Evolutionary conservation across 2,113 vertebrate species (phyloP), one percentile per base, ranked within the genome.

Genomic region (Camelus bactrianus): DNA sequence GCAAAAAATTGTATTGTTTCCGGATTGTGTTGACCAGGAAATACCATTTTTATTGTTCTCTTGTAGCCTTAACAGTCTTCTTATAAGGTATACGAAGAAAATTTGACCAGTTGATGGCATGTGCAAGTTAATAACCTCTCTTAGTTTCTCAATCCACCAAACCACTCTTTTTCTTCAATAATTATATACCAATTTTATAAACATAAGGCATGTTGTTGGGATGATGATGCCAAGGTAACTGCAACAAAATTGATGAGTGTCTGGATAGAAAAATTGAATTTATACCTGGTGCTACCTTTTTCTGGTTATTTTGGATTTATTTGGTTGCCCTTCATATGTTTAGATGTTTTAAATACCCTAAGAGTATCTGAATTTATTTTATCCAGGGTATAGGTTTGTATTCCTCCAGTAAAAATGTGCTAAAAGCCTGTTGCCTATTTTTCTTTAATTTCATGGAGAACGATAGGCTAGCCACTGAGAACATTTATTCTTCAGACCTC

Each of bases 331-430:
- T 62, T 69, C 62, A 46, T 80, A 76, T 87, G 76, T 62, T 79
- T 89, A 83, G 16, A 2, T 96, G 56, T 91, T 94, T 70, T 72
- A 89, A 94, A 64, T 94, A 24, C 35, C 17, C n/a, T 62, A 65
- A 76, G 19, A 81, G 6, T 81, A 4, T 81, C 60, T 85, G 19
- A 80, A 38, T 69, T 92, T 94, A 89, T 84, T 91, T 94, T 67
- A 84, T 87, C 26, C 10, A 94, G 52, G 69, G 24, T 92, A 65
- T 20, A 73, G 35, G 6, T 89, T 80, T 14, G 24, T 77, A 54
- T 58, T 82, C 32, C 35, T 92, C 89, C 17, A 17, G 5, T 89
- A 35, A 90, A 46, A 20, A 30, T 90, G 22, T 54, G 32, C 32
- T 95, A 82, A 95, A 81, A 70, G 17, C 13, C 30, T 86, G 3